phyloP scores from a whole-genome alignment of 2,113 vertebrate species.

The Fregetta grallaria region DNA sequence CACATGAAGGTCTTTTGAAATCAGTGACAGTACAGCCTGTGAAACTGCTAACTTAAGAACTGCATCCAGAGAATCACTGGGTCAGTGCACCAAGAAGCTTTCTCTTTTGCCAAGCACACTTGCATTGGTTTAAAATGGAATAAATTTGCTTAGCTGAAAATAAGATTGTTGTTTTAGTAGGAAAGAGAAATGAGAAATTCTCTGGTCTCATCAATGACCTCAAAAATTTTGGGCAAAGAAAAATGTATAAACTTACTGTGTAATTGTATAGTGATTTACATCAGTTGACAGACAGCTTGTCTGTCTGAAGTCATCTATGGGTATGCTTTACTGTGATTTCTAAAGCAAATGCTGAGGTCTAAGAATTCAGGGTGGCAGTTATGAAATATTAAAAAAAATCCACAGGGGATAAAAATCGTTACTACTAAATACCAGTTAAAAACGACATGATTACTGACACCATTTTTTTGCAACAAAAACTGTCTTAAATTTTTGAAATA shows the following conservation, averaged over 20 bases:
- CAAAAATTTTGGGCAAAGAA: constrained; percentile 58
- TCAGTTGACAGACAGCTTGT: constrained; percentile 59
- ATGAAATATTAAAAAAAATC: constrained; percentile 47
- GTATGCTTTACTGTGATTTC: constrained; percentile 5
- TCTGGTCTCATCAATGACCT: constrained; percentile 32
- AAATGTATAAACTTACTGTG: constrained; percentile 60
- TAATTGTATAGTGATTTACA: constrained; percentile 65
- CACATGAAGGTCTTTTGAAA: neutral
- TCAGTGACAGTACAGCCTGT: neutral
- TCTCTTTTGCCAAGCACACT: neutral
- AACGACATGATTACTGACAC: constrained; percentile 69
- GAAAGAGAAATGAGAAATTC: constrained; percentile 42
- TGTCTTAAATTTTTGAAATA: constrained; percentile 70
- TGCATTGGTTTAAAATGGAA: neutral
- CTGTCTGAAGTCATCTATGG: constrained; percentile 41
- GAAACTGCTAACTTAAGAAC: neutral
- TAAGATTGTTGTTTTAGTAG: constrained; percentile 10
- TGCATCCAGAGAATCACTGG: neutral
- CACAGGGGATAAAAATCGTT: constrained; percentile 42
- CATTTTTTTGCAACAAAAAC: constrained; percentile 61
- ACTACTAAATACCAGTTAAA: constrained; percentile 65
- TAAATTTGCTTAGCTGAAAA: constrained; percentile 31
- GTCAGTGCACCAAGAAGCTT: neutral
- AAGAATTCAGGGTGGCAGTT: constrained; percentile 38
- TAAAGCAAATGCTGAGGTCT: constrained; percentile 52